Conservation (phyloP, 2,113 vertebrate genomes). For the Chionomys nivalis region DNA sequence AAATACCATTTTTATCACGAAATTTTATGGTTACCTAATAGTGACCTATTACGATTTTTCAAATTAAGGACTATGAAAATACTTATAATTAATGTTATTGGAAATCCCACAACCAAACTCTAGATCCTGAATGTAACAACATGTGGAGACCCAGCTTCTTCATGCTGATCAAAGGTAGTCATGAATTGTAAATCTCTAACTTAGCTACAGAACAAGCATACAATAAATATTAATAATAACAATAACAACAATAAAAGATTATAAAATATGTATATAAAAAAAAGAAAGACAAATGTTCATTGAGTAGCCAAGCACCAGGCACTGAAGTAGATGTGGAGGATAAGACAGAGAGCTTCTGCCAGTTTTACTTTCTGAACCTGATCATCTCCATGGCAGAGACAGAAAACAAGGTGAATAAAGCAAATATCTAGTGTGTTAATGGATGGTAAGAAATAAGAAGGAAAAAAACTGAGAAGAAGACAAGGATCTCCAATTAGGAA, state of each 20-base stretch:
- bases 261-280: too few species aligned
- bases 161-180: background rate
- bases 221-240: too few species aligned
- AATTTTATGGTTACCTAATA: background rate
- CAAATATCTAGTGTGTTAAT: background rate
- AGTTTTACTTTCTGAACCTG: background rate
- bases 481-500: background rate
- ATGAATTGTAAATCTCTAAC: background rate
- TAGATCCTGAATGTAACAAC: background rate
- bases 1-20: background rate
- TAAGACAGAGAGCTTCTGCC: background rate
- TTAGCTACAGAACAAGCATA: too few species aligned
- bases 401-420: slow-evolving; percentile 25
- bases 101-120: background rate
- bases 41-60: background rate
- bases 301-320: background rate
- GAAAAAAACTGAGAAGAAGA: background rate
- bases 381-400: background rate
- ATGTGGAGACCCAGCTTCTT: background rate
- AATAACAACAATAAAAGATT: too few species aligned
- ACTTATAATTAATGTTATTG: background rate
- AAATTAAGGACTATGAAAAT: background rate
- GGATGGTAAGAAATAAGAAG: background rate
- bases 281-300: background rate
- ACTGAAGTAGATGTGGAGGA: background rate